Conservation (phyloP, 2,888 invertebrate species). For the Lasioglossum morio region DNA sequence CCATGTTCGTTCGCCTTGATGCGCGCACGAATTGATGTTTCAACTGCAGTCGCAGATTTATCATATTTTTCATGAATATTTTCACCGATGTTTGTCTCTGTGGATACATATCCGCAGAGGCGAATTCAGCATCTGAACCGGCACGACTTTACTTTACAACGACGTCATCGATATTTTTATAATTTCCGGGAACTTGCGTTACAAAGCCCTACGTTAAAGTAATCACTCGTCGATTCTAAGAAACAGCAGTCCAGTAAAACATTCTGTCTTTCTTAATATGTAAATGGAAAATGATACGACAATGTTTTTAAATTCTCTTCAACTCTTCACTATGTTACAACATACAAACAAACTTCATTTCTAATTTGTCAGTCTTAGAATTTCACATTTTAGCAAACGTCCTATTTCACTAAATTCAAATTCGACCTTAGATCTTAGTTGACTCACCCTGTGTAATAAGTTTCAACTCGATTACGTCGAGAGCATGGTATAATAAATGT, state of each 20-base stretch:
- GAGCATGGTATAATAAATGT: no score
- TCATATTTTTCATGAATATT: conserved; percentile 8
- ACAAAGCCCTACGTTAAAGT: neutral
- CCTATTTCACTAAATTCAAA: no score
- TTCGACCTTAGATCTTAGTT: no score
- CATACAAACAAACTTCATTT: no score
- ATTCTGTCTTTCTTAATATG: neutral
- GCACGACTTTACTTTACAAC: neutral
- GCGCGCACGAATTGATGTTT: conserved; percentile 13
- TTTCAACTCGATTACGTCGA: no score
- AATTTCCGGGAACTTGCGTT: neutral
- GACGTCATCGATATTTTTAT: no score
- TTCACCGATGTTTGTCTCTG: neutral
- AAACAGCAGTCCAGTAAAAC: neutral
- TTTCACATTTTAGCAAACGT: no score
- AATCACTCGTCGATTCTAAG: neutral
- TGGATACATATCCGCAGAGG: neutral
- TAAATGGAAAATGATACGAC: neutral
- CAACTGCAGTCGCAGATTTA: conserved; percentile 27
- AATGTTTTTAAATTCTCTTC: no score
- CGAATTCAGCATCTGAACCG: neutral
- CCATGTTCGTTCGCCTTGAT: conserved; percentile 8
- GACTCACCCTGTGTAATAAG: no score
- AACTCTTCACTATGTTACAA: no score
- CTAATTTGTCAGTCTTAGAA: no score